Conservation (phyloP, 2,113 vertebrate species). For the Sisor rabdophorus region DNA sequence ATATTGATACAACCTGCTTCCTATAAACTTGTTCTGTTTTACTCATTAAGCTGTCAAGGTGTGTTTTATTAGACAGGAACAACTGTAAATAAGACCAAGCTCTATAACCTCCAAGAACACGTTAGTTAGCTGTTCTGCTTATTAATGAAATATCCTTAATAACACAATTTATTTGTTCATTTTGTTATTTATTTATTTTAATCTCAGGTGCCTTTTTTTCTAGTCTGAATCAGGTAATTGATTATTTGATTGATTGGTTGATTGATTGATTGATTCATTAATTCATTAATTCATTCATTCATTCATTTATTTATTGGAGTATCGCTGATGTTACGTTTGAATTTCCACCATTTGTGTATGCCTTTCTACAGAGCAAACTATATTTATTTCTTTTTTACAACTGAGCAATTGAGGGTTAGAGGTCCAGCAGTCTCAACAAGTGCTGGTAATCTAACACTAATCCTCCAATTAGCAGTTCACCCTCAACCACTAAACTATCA, state of each 20-base stretch:
- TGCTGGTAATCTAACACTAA: too few species aligned
- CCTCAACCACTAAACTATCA: too few species aligned
- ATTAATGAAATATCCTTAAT: not conserved
- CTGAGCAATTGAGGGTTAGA: too few species aligned
- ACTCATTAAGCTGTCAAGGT: conserved; percentile 49
- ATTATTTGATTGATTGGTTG: too few species aligned
- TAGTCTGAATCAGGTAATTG: not conserved
- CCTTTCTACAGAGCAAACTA: too few species aligned
- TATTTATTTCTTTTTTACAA: too few species aligned
- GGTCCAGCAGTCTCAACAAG: too few species aligned
- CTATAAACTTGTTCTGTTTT: conserved; percentile 45
- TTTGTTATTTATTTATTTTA: not conserved
- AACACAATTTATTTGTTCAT: not conserved
- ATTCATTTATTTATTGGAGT: too few species aligned
- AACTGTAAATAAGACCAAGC: conserved; percentile 23
- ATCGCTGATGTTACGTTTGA: not conserved
- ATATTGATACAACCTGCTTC: conserved; percentile 49
- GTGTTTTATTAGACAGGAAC: conserved; percentile 45
- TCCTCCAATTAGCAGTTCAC: too few species aligned
- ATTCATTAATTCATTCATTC: too few species aligned
- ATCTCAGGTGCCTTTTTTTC: not conserved
- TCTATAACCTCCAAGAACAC: not conserved
- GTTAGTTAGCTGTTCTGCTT: not conserved
- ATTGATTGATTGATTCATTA: too few species aligned
- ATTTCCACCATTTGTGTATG: too few species aligned